phyloP scores from a whole-genome alignment of 2,113 vertebrate species.

The Salvelinus sp. region DNA sequence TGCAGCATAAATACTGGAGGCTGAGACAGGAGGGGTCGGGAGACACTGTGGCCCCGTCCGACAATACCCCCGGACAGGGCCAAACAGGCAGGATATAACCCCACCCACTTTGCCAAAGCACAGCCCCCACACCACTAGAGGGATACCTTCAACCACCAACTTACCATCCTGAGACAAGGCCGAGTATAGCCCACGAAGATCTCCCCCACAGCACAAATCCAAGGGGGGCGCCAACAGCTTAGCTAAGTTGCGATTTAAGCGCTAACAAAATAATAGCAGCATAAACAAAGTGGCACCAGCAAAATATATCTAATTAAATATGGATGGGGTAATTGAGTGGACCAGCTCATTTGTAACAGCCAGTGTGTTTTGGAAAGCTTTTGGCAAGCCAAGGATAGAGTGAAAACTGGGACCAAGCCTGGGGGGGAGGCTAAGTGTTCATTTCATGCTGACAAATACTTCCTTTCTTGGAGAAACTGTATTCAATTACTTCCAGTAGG shows the following conservation, averaged over 20 bases:
- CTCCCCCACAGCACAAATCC: too few relatives aligned
- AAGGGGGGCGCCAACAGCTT: too few relatives aligned
- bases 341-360: not conserved
- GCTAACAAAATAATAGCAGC: constrained; percentile 13
- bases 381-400: constrained; percentile 3
- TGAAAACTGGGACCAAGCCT: constrained; percentile 4
- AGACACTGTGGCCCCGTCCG: too few relatives aligned
- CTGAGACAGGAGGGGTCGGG: too few relatives aligned
- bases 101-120: too few relatives aligned
- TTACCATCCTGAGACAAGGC: too few relatives aligned
- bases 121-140: too few relatives aligned
- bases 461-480: constrained; percentile 24
- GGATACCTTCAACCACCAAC: too few relatives aligned
- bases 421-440: constrained; percentile 3
- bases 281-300: constrained; percentile 39
- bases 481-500: constrained; percentile 23
- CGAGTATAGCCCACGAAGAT: too few relatives aligned
- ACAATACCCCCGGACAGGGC: too few relatives aligned
- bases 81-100: too few relatives aligned
- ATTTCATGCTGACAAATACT: constrained; percentile 33
- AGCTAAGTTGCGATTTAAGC: not conserved
- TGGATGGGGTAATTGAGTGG: constrained; percentile 9
- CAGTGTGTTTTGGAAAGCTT: not conserved
- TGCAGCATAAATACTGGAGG: too few relatives aligned
- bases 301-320: constrained; percentile 35